Evolutionary conservation across 2,113 vertebrate genomes (phyloP).

Genomic region (Hemicordylus capensis): DNA sequence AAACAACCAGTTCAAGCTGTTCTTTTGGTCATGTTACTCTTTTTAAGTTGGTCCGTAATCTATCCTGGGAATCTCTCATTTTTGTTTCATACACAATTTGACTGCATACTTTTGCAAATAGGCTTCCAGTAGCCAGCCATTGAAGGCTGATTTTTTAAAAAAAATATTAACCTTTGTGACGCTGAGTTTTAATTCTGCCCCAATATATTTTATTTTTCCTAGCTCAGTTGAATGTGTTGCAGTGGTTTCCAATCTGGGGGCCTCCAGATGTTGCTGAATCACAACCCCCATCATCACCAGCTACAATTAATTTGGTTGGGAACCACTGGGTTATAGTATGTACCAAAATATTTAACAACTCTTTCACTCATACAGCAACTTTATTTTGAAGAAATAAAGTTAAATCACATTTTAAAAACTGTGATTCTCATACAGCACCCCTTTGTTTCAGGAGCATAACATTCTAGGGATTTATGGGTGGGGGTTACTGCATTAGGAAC

Average conservation of each 20-base stretch:
- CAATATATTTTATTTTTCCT: background rate
- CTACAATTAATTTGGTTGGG: no score
- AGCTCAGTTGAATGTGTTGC: background rate
- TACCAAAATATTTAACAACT: background rate
- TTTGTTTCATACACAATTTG: background rate
- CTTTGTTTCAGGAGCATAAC: background rate
- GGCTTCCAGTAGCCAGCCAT: background rate
- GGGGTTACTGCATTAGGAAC: background rate
- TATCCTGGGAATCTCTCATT: background rate
- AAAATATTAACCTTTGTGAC: rapidly evolving
- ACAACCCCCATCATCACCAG: no score
- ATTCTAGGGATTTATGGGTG: background rate
- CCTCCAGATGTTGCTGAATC: no score
- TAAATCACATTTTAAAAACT: background rate
- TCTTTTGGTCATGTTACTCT: background rate
- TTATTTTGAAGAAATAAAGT: background rate
- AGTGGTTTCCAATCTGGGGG: no score
- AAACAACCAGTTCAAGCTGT: background rate
- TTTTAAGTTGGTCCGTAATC: background rate
- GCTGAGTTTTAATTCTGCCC: background rate
- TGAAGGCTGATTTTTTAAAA: rapidly evolving
- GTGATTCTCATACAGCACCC: background rate
- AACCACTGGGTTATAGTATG: no score
- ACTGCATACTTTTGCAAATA: background rate
- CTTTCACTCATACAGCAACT: background rate